A percentile compares a stretch with the other conserved stretches of the same genome.
These are phyloP conservation scores for Artibeus lituratus DNA, from an alignment of 2,797 vertebrate genomes.

Conservation along the genomic window DNA sequence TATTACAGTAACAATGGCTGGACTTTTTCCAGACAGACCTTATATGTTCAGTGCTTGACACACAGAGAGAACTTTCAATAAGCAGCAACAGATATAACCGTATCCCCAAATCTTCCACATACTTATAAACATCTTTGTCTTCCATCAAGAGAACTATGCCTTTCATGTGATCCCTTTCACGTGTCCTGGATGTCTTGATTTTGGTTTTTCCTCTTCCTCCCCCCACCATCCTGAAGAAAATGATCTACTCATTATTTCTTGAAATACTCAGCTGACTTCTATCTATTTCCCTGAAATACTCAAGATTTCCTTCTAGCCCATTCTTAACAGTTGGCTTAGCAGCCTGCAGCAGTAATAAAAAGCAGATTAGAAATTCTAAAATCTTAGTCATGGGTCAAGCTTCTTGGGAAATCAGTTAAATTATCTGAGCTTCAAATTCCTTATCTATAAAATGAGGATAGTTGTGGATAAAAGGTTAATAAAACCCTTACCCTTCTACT, in stretches of 20 bases:
- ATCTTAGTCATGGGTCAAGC: neutral
- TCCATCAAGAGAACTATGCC: neutral
- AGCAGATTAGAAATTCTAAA: constrained; percentile 24
- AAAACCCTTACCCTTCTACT: neutral
- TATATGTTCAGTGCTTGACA: neutral
- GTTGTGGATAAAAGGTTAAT: neutral
- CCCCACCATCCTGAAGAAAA: neutral
- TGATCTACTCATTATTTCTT: neutral
- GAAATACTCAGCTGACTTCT: neutral
- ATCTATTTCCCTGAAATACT: neutral
- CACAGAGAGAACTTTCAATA: neutral
- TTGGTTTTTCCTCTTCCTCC: neutral
- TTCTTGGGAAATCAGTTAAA: neutral
- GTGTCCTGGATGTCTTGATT: neutral
- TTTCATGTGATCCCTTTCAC: neutral
- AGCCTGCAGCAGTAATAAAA: neutral
- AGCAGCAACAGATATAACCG: neutral
- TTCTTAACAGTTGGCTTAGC: neutral
- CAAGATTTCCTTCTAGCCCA: neutral
- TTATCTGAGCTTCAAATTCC: neutral
- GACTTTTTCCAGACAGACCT: no score
- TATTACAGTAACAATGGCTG: no score
- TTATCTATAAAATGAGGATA: neutral
- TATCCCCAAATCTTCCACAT: neutral
- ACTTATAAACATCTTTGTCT: neutral